These are phyloP conservation scores for Zaprionus tsacasi DNA, from an alignment of 1,140 invertebrate genomes.

Conservation along the genomic window DNA sequence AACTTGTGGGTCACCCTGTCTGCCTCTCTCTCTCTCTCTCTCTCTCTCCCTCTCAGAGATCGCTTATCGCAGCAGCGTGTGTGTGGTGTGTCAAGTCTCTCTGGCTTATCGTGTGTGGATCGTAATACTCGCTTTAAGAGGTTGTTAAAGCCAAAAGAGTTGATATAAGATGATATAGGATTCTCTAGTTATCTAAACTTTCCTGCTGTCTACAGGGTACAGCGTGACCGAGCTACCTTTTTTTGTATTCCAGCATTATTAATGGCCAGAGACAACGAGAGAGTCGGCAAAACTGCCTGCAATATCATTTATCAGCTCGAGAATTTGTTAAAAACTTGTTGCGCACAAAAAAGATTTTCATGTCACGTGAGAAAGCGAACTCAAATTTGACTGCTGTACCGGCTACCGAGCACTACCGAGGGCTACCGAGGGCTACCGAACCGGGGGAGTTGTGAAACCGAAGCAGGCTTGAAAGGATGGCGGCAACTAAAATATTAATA, in stretches of 20 bases:
- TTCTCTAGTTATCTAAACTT: neutral
- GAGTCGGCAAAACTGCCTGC: slow-evolving; percentile 48
- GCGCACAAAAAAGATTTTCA: slow-evolving; percentile 83
- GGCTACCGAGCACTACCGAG: slow-evolving; percentile 51
- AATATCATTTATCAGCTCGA: slow-evolving; percentile 79
- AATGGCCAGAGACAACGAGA: slow-evolving; percentile 59
- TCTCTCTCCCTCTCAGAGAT: slow-evolving; percentile 23
- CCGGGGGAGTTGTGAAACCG: slow-evolving; percentile 63
- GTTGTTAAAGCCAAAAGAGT: neutral
- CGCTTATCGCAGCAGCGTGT: slow-evolving; percentile 39
- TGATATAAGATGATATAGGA: neutral
- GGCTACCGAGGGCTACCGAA: neutral
- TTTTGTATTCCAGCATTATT: slow-evolving; percentile 58
- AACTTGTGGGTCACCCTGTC: slow-evolving; percentile 46
- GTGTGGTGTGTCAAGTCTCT: slow-evolving; percentile 23
- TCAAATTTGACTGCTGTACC: slow-evolving; percentile 33
- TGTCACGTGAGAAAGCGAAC: slow-evolving; percentile 69
- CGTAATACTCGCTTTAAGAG: neutral
- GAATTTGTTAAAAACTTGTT: slow-evolving; percentile 78
- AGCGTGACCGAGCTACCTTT: slow-evolving; percentile 8
- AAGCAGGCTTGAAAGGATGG: slow-evolving; percentile 73
- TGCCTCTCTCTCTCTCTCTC: neutral
- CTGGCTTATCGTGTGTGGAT: slow-evolving; percentile 15
- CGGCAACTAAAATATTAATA: slow-evolving; percentile 73
- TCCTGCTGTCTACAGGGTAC: neutral